Conservation (phyloP, 2,888 invertebrate genomes). For the Lutraria lutraria region DNA sequence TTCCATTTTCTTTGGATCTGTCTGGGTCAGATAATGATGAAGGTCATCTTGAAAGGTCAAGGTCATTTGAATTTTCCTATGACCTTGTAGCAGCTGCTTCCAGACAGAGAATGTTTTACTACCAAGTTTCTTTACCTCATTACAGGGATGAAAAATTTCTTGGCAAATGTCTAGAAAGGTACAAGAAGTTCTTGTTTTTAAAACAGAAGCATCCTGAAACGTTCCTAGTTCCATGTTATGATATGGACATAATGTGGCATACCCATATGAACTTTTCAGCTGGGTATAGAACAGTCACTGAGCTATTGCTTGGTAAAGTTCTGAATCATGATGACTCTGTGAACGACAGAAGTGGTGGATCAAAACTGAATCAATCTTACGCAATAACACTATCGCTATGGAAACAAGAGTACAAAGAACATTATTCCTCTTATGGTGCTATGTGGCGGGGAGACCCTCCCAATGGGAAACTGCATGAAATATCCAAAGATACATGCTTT, state of each 20-base stretch:
- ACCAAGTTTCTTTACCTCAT: constrained; percentile 88
- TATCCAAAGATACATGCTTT: constrained; percentile 79
- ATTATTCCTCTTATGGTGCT: constrained; percentile 86
- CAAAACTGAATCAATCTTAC: constrained; percentile 86
- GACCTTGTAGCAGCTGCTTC: constrained; percentile 86
- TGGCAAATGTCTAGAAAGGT: constrained; percentile 84
- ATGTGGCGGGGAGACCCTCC: constrained; percentile 88
- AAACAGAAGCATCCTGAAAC: constrained; percentile 86
- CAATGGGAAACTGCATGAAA: constrained; percentile 85
- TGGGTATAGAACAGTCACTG: constrained; percentile 80
- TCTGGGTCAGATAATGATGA: constrained; percentile 40
- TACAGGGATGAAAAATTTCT: constrained; percentile 87
- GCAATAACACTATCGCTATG: constrained; percentile 86
- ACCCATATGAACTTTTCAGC: constrained; percentile 87
- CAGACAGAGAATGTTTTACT: constrained; percentile 87
- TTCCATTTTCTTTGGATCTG: constrained; percentile 76
- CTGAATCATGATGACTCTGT: constrained; percentile 88
- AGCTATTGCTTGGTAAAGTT: constrained; percentile 76
- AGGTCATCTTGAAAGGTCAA: constrained; percentile 36
- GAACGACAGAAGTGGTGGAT: constrained; percentile 87
- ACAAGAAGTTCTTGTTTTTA: constrained; percentile 86
- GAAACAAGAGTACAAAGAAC: constrained; percentile 86
- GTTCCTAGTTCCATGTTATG: constrained; percentile 88
- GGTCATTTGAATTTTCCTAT: constrained; percentile 79
- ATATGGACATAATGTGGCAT: constrained; percentile 88